Percentiles rank a stretch among this genome's conserved stretches.
These are phyloP conservation scores for Sylvia borin DNA, from an alignment of 2,797 vertebrate genomes.

Conservation along the genomic window DNA sequence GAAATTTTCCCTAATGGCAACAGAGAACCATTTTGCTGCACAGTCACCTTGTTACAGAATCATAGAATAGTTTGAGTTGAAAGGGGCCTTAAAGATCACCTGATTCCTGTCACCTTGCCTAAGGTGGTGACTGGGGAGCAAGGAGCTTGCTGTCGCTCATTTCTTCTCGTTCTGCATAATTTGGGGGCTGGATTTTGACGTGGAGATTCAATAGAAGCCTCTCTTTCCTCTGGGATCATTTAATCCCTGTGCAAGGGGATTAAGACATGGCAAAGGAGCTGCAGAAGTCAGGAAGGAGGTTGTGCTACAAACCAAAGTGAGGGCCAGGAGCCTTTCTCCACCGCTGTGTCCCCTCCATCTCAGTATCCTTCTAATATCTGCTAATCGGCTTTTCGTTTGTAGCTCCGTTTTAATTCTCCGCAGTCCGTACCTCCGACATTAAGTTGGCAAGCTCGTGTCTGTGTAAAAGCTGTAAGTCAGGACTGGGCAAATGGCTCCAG, in stretches of 20 bases:
- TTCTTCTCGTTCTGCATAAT: background rate
- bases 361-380: conserved; percentile 27
- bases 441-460: conserved; percentile 5
- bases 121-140: background rate
- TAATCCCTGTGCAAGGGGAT: background rate
- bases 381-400: conserved; percentile 30
- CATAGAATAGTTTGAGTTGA: background rate
- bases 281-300: background rate
- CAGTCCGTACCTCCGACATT: background rate
- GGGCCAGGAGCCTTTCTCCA: background rate
- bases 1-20: background rate
- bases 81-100: background rate
- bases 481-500: background rate
- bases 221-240: background rate
- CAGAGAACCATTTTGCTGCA: background rate
- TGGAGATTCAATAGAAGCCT: background rate
- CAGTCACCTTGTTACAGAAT: background rate
- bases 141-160: background rate
- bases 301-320: background rate
- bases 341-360: background rate
- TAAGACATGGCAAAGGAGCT: background rate
- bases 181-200: background rate
- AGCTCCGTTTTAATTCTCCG: background rate
- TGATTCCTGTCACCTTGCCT: background rate
- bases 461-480: conserved; percentile 27